Evolutionary conservation across 2,888 invertebrate genomes (phyloP).

Genomic region (Cryptus viduatorius): DNA sequence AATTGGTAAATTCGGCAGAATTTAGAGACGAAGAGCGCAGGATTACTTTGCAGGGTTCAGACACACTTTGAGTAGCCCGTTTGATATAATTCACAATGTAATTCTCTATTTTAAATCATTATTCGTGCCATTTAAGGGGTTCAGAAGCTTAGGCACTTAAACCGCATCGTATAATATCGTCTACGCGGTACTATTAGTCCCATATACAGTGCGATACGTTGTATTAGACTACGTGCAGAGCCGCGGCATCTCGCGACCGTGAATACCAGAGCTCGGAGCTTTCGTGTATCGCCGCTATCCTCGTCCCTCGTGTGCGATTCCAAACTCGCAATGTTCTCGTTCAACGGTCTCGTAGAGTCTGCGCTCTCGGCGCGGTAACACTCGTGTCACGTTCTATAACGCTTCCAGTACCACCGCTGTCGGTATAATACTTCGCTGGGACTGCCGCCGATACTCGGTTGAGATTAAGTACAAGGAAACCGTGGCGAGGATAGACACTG

Average conservation of each 20-base stretch:
- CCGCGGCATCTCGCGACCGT: conserved; percentile 40
- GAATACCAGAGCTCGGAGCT: conserved; percentile 38
- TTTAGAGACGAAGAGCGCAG: neutral
- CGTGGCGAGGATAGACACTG: conserved; percentile 59
- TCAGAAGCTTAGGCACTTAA: neutral
- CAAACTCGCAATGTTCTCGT: neutral
- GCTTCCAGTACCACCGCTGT: conserved; percentile 40
- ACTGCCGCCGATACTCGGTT: conserved; percentile 74
- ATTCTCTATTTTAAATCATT: neutral
- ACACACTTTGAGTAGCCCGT: neutral
- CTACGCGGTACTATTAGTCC: neutral
- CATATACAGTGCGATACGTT: neutral
- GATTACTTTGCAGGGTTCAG: neutral
- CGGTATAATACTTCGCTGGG: conserved; percentile 54
- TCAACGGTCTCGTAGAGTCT: neutral
- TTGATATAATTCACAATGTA: neutral
- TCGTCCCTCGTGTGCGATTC: neutral
- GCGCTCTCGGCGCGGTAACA: conserved; percentile 49
- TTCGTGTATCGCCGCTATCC: conserved; percentile 36
- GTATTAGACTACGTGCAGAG: neutral
- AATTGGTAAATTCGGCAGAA: too few relatives aligned
- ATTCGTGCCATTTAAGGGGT: neutral
- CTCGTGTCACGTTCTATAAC: conserved; percentile 67
- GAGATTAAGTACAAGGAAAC: conserved; percentile 81
- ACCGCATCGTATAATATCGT: neutral